These are phyloP conservation scores for Planiliza haematocheilus DNA, from an alignment of 2,113 vertebrate genomes.

Conservation along the genomic window DNA sequence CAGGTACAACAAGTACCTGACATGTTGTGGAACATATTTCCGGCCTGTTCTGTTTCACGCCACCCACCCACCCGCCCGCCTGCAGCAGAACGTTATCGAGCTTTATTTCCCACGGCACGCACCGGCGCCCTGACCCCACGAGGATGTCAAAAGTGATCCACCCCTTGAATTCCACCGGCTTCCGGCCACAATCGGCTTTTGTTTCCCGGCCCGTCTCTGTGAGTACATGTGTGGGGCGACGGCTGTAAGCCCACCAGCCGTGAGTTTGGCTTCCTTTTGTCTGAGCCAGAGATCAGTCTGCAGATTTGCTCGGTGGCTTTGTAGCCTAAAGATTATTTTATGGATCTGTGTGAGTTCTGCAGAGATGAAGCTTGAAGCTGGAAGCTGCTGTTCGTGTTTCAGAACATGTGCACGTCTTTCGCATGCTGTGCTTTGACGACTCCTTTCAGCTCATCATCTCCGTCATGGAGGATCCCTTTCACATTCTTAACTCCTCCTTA, in stretches of 20 bases:
- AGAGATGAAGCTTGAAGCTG: too few species aligned
- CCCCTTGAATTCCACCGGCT: constrained; percentile 49
- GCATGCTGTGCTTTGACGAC: too few species aligned
- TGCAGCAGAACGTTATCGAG: constrained; percentile 19
- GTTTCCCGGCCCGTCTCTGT: constrained; percentile 43
- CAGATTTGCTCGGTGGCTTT: neutral
- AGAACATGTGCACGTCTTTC: too few species aligned
- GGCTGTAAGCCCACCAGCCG: constrained; percentile 11
- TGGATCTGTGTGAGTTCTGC: too few species aligned
- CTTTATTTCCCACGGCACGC: constrained; percentile 9
- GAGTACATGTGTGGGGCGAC: constrained; percentile 36
- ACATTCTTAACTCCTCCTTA: too few species aligned
- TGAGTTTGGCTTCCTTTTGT: constrained; percentile 16
- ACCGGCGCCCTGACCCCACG: constrained; percentile 22
- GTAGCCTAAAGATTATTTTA: too few species aligned
- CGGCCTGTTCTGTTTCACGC: too few species aligned
- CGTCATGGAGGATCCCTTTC: too few species aligned
- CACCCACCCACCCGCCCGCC: too few species aligned
- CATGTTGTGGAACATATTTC: too few species aligned
- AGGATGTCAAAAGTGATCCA: constrained; percentile 43
- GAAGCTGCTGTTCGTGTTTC: too few species aligned
- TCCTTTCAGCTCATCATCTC: too few species aligned
- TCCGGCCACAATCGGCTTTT: constrained; percentile 63
- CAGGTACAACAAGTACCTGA: neutral
- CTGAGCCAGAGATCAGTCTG: neutral